phyloP scores from a whole-genome alignment of 30 jellyfish, hydroid and myxozoan genomes.

The Aurelia sp. region DNA sequence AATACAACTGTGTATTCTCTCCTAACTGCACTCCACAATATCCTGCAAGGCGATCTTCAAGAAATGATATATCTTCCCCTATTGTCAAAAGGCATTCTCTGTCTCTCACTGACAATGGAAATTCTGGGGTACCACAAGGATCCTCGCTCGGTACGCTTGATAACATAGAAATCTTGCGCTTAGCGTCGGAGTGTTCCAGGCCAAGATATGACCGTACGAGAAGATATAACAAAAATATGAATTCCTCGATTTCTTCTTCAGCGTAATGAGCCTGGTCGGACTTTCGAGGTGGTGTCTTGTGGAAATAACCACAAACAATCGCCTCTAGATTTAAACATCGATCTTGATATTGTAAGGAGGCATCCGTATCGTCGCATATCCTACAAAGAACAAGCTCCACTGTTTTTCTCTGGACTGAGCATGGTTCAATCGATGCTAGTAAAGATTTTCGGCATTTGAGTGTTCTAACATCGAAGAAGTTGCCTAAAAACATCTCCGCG shows the following conservation, averaged over 20 bases:
- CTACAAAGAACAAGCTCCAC: slow-evolving; percentile 33
- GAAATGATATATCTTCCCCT: slow-evolving; percentile 2
- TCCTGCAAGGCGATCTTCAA: slow-evolving; percentile 35
- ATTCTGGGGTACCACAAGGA: not conserved
- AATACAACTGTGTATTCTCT: not conserved
- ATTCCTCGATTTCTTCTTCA: slow-evolving; percentile 34
- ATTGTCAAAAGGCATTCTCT: slow-evolving; percentile 32
- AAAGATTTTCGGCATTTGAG: slow-evolving; percentile 40
- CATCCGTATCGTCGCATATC: slow-evolving; percentile 22
- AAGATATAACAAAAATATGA: slow-evolving; percentile 19
- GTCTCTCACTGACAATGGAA: slow-evolving; percentile 9
- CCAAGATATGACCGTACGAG: slow-evolving; percentile 40
- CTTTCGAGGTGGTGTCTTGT: slow-evolving; percentile 25
- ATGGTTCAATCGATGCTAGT: slow-evolving; percentile 32
- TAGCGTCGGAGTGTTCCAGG: not conserved
- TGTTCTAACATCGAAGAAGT: slow-evolving; percentile 32
- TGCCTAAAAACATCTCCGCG: slow-evolving; percentile 30
- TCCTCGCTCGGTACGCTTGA: slow-evolving; percentile 13
- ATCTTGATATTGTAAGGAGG: not conserved
- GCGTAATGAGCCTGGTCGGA: not conserved
- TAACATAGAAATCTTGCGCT: not conserved
- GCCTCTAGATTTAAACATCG: slow-evolving; percentile 16
- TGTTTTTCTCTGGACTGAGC: slow-evolving; percentile 32
- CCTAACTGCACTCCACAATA: slow-evolving; percentile 4
- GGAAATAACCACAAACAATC: slow-evolving; percentile 20